Base-by-base conservation (phyloP, 2,113 vertebrate species). In the Pelobates fuscus region DNA sequence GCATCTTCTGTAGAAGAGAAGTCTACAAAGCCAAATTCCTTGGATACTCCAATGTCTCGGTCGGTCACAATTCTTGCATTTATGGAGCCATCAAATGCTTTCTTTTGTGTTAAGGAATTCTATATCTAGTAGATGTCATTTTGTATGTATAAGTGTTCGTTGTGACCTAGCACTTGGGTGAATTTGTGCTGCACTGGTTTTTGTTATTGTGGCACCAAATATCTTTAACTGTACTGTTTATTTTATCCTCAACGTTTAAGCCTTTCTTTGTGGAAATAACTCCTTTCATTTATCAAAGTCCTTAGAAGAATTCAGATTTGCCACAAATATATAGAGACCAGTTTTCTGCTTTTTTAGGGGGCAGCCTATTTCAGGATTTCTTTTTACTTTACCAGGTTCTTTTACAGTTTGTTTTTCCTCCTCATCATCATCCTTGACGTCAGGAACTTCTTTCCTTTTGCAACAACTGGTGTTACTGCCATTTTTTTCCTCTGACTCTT, bases 11-110 rank as follows among this genome's bases (percentile, higher is more conserved):
- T 90, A 1, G 89, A 94, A 78, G 94, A 91, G 37, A 99, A 99
- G 87, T 98, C 95, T 30, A 99, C 96, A 85, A 98, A 99, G 1
- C 97, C 97, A 75, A 96, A 99, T 32, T 96, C 93, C 90, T 98
- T 98, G 62, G 96, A 98, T 0, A 94, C 93, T 0, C 96, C 97
- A 0, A 96, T 97, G 2, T 99, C 96, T 81, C 95, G 86, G 84
- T 99, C 97, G 27, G 93, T 98, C 69, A 95, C 96, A 79, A 99
- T 94, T 81, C 95, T 93, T 2, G 96, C 95, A 0, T 86, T 92
- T 7, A 94, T 26, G 0, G 96, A 92, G 0, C 93, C 91, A 0
- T 98, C 95, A 43, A 99, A 99, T 0, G 96, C 86, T 8, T 98
- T 96, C 81, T 70, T 95, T 15, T 98, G 86, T 0, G 92, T 94